Percentiles rank a stretch among this genome's conserved stretches.
phyloP scores from a whole-genome alignment of 2,888 invertebrate species.

The Polia nebulosa region DNA sequence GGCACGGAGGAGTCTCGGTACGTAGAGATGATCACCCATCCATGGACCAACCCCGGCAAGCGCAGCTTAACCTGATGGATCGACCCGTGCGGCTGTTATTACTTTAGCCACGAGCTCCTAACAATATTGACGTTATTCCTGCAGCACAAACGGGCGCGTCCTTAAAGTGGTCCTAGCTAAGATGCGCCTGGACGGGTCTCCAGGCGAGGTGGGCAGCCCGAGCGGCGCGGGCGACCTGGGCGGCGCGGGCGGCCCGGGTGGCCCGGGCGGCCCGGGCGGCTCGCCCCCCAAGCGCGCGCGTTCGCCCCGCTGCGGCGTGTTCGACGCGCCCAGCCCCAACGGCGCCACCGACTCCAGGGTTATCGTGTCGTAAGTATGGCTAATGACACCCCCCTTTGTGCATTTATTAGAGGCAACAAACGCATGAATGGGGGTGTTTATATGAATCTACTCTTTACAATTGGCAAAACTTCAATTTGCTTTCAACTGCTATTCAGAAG shows the following conservation, averaged over 20 bases:
- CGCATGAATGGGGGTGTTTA: not conserved
- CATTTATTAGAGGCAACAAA: too few species aligned
- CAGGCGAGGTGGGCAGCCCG: conserved; percentile 16
- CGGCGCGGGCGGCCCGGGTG: not conserved
- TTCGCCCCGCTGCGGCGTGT: conserved; percentile 46
- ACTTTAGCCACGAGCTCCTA: too few species aligned
- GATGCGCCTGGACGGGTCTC: conserved; percentile 75
- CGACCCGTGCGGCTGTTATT: too few species aligned
- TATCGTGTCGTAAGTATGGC: conserved; percentile 80
- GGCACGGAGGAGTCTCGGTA: too few species aligned
- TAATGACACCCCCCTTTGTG: not conserved
- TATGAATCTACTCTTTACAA: not conserved
- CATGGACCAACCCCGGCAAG: too few species aligned
- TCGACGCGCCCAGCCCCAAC: conserved; percentile 86
- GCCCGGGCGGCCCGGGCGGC: conserved; percentile 48
- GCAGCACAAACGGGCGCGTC: conserved; percentile 76
- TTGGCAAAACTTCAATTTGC: not conserved
- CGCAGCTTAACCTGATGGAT: too few species aligned
- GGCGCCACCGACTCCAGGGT: conserved; percentile 82
- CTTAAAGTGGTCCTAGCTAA: conserved; percentile 85
- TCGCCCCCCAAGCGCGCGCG: conserved; percentile 66
- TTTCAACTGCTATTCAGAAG: not conserved
- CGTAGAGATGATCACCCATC: too few species aligned
- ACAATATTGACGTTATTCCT: not conserved
- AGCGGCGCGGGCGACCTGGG: not conserved